Percentiles rank a stretch among this genome's conserved stretches.
phyloP scores from a whole-genome alignment of 1,140 invertebrate species.

The Orchesella cincta region DNA sequence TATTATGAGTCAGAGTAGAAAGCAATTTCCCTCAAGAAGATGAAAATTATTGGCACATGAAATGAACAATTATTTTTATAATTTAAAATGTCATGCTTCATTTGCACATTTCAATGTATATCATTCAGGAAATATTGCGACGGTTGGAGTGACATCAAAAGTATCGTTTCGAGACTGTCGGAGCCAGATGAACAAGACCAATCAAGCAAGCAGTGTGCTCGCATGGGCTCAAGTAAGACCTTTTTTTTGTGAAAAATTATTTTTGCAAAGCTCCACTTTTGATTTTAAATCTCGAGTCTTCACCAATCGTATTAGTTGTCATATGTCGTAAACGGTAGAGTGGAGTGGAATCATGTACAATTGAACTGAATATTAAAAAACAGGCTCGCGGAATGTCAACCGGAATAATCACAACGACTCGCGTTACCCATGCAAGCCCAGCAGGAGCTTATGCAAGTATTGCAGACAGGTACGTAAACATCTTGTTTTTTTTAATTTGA shows the following conservation, averaged over 20 bases:
- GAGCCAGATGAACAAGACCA: slow-evolving; percentile 40
- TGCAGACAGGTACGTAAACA: slow-evolving; percentile 51
- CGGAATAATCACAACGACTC: slow-evolving; percentile 60
- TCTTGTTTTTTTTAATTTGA: no score
- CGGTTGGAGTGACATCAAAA: slow-evolving; percentile 51
- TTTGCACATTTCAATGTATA: no score
- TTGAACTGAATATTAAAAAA: neutral
- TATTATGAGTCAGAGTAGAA: no score
- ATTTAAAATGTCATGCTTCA: no score
- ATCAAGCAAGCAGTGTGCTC: slow-evolving; percentile 44
- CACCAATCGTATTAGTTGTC: neutral
- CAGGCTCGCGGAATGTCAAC: slow-evolving; percentile 57
- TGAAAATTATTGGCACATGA: no score
- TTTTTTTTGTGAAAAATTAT: slow-evolving; percentile 20
- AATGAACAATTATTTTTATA: no score
- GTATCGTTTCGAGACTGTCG: slow-evolving; percentile 44
- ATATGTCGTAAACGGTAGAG: no score
- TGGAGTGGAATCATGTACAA: neutral
- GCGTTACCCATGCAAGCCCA: slow-evolving; percentile 60
- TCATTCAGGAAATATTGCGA: slow-evolving; percentile 52
- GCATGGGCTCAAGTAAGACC: slow-evolving; percentile 50
- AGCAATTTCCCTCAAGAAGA: no score
- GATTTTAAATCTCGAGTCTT: slow-evolving; percentile 11
- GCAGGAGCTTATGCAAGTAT: slow-evolving; percentile 55
- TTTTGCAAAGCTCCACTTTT: neutral